phyloP scores from a whole-genome alignment of 1,140 invertebrate genomes.

The Microplitis mediator region DNA sequence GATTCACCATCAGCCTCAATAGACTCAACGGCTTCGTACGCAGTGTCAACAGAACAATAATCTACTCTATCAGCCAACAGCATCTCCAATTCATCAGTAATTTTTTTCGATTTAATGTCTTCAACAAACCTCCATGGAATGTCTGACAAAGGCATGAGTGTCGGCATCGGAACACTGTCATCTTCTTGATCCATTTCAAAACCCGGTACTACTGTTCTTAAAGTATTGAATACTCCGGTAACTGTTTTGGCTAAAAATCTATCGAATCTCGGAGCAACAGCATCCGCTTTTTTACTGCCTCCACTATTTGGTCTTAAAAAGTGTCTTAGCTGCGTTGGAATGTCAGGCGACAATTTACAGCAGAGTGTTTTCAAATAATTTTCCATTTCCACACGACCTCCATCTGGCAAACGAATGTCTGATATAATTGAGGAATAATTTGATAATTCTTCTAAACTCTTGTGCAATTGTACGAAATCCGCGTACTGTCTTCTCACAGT shows the following conservation, averaged over 20 bases:
- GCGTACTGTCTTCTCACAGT: slow-evolving; percentile 53
- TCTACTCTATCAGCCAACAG: slow-evolving; percentile 50
- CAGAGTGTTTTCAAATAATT: slow-evolving; percentile 51
- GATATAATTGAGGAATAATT: slow-evolving; percentile 38
- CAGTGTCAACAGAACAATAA: slow-evolving; percentile 54
- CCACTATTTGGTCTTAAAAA: slow-evolving; percentile 52
- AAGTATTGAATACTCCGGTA: slow-evolving; percentile 54
- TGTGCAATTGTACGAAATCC: slow-evolving; percentile 53
- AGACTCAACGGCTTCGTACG: slow-evolving; percentile 56
- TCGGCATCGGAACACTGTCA: slow-evolving; percentile 45
- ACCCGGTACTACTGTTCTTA: slow-evolving; percentile 55
- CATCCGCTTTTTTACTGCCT: slow-evolving; percentile 52
- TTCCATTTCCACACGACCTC: slow-evolving; percentile 53
- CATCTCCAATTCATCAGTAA: slow-evolving; percentile 45
- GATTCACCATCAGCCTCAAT: slow-evolving; percentile 48
- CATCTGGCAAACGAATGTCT: slow-evolving; percentile 51
- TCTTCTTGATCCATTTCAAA: slow-evolving; percentile 57
- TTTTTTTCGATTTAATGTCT: slow-evolving; percentile 47
- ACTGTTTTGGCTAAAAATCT: slow-evolving; percentile 56
- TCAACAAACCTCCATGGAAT: slow-evolving; percentile 57
- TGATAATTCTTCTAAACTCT: slow-evolving; percentile 48
- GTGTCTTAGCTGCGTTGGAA: slow-evolving; percentile 49
- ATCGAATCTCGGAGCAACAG: slow-evolving; percentile 51
- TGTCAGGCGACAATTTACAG: slow-evolving; percentile 47
- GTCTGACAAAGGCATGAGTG: slow-evolving; percentile 54